A percentile compares a stretch with the other conserved stretches of the same genome.
phyloP scores from a whole-genome alignment of 2,797 vertebrate species.

The Cirrhinus molitorella region DNA sequence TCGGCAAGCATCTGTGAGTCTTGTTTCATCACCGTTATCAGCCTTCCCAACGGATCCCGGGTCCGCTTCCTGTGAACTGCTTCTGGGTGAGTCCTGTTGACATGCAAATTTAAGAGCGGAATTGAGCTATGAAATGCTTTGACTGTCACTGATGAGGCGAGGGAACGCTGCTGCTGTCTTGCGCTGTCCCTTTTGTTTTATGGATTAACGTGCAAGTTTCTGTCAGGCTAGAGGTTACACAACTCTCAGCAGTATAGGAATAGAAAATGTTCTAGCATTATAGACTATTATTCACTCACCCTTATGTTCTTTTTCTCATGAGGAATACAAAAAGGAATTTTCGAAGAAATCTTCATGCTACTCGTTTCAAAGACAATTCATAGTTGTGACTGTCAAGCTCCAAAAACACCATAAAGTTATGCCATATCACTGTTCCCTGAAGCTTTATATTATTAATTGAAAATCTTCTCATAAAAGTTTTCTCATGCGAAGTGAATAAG shows the following conservation, averaged over 20 bases:
- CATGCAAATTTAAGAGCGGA: slow-evolving; percentile 3
- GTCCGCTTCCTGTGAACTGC: slow-evolving; percentile 18
- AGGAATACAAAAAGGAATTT: not conserved
- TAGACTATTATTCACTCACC: not conserved
- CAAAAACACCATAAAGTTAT: not conserved
- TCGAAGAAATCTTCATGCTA: not conserved
- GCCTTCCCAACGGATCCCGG: not conserved
- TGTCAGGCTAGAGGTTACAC: not conserved
- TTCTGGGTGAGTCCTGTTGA: slow-evolving; percentile 5
- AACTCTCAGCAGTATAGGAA: not conserved
- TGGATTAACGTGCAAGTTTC: not conserved
- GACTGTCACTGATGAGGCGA: slow-evolving; percentile 1
- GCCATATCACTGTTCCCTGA: not conserved
- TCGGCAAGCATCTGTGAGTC: slow-evolving; percentile 32
- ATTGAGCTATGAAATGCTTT: not conserved
- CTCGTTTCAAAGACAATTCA: not conserved
- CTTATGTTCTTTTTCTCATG: not conserved
- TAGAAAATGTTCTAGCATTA: not conserved
- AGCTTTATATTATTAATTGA: too few relatives aligned
- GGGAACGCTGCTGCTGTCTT: slow-evolving; percentile 11
- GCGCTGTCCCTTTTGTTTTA: not conserved
- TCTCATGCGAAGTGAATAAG: too few relatives aligned
- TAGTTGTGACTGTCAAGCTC: not conserved
- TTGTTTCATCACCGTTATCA: slow-evolving; percentile 16
- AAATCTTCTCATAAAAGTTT: too few relatives aligned